Percentiles rank a stretch among this genome's conserved stretches.
Evolutionary conservation across 2,888 invertebrate genomes (phyloP).

Genomic region (Branchipolynoe longqiensis): DNA sequence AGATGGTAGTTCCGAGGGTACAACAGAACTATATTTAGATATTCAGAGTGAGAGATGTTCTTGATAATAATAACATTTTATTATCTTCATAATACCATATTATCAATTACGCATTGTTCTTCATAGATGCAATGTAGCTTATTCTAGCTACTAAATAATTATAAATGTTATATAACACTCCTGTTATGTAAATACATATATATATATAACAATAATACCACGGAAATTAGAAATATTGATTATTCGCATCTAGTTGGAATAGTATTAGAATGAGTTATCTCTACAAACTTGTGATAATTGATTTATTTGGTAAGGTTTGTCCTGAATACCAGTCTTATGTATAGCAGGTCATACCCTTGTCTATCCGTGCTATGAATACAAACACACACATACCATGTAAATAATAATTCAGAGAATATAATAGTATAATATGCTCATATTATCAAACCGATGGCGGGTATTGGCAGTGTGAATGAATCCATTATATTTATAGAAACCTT

Average conservation of each 20-base stretch:
- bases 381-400: no score
- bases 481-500: no score
- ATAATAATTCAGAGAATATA: no score
- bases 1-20: neutral
- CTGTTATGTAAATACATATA: conserved; percentile 1
- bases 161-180: neutral
- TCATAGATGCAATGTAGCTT: neutral
- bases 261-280: conserved; percentile 4
- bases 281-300: conserved; percentile 31
- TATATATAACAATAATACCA: neutral
- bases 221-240: conserved; percentile 16
- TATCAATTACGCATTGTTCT: conserved; percentile 14
- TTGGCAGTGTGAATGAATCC: no score
- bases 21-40: conserved; percentile 26
- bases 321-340: neutral
- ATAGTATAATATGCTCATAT: no score
- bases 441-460: no score
- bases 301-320: neutral
- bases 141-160: neutral
- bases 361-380: no score
- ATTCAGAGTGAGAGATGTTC: neutral
- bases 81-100: neutral
- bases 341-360: no score
- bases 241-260: no score
- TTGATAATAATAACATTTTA: neutral